These are phyloP conservation scores for Myotis vivesi DNA, from an alignment of 2,797 vertebrate species.

Conservation along the genomic window DNA sequence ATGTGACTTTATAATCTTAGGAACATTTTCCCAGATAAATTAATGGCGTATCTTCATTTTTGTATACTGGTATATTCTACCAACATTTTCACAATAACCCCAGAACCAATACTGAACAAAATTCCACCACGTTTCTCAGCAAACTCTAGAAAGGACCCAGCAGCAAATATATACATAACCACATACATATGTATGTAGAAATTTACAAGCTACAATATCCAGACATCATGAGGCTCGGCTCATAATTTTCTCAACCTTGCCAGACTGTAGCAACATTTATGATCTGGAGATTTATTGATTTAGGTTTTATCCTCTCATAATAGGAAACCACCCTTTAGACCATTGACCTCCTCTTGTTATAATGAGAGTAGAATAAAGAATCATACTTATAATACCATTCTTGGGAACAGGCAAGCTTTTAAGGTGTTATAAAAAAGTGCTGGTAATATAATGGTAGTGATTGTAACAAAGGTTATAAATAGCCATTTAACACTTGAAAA, in stretches of 20 bases:
- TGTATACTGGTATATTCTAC: slow-evolving; percentile 16
- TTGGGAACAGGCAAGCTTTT: slow-evolving; percentile 76
- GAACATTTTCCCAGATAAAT: slow-evolving; percentile 37
- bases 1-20: slow-evolving; percentile 25
- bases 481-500: slow-evolving; percentile 79
- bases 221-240: slow-evolving; percentile 84
- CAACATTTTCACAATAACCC: slow-evolving; percentile 62
- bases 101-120: slow-evolving; percentile 77
- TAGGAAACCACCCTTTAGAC: slow-evolving; percentile 86
- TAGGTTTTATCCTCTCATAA: slow-evolving; percentile 86
- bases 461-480: slow-evolving; percentile 78
- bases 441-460: slow-evolving; percentile 78
- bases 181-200: slow-evolving; percentile 86
- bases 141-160: slow-evolving; percentile 80
- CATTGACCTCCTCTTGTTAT: slow-evolving; percentile 85
- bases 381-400: slow-evolving; percentile 83
- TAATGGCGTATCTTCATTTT: neutral
- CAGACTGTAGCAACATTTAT: slow-evolving; percentile 88
- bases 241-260: slow-evolving; percentile 87
- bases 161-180: slow-evolving; percentile 83
- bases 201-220: slow-evolving; percentile 88
- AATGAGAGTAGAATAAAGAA: slow-evolving; percentile 81
- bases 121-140: slow-evolving; percentile 80
- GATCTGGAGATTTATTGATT: slow-evolving; percentile 89
- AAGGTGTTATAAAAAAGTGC: slow-evolving; percentile 83